Evolutionary conservation across 2,797 vertebrate species (phyloP), one percentile per base, ranked within the genome.

Genomic region (Phataginus tetradactyla): DNA sequence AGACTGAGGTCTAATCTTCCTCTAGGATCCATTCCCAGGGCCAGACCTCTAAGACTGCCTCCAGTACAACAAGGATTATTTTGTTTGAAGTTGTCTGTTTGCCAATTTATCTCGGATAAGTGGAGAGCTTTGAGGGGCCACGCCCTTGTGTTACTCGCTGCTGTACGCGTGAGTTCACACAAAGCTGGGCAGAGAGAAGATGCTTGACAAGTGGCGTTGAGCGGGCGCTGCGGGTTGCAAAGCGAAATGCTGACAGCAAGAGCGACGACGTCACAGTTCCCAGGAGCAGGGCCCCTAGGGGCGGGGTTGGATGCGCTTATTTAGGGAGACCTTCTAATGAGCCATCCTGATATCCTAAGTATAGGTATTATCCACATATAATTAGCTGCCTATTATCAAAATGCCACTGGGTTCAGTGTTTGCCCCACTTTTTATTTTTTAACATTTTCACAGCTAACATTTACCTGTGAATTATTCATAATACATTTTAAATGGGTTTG

Each of bases 401-500:
- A 98, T 93, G 97, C 95, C 93, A 97, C 90, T 96, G 97, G 98
- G 98, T 98, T 97, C 96, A 98, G 95, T 98, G 96, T 97, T 98
- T 98, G 98, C 85, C 86, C 90, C 89, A 92, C 64, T 75, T 98
- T 98, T 98, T 98, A 98, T 97, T 96, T 97, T 95, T 96, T 96
- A 98, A 97, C 88, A 96, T 95, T 97, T 97, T 98, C 98, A 98
- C 83, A 98, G 87, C 95, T 98, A 98, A 98, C 96, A 98, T 98
- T 98, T 97, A 49, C 71, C 61, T 92, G 96, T 98, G 97, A 98
- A 98, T 98, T 98, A 98, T 98, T 98, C 97, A 98, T 98, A 98
- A 98, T 96, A 96, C 94, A 98, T 97, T 98, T 98, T 97, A 98
- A 97, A 97, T 74, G 94, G 96, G 88, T 92, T 93, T 96, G 98